Evolutionary conservation across 53 echinoderm and acorn worm genomes (phyloP).

Genomic region (Hippasteria phrygiana): DNA sequence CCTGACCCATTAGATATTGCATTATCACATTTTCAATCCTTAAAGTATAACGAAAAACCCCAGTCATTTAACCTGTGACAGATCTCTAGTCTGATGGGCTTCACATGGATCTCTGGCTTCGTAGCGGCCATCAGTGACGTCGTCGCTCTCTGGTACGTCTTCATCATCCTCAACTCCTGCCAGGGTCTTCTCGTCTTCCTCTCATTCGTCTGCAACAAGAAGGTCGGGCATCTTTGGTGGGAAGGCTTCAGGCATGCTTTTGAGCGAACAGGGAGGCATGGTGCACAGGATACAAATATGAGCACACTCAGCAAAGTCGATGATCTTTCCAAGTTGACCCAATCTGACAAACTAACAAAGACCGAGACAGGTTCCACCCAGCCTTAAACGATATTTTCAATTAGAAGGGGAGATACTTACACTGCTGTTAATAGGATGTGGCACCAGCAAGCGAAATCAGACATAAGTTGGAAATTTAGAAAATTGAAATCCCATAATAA

Average conservation of each 20-base stretch:
- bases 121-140: slow-evolving; percentile 69
- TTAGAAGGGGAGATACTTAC: no score
- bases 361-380: no score
- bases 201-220: slow-evolving; percentile 63
- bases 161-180: slow-evolving; percentile 82
- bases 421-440: no score
- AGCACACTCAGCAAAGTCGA: background rate
- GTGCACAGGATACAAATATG: background rate
- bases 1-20: no score
- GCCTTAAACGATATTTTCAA: no score
- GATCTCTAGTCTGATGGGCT: slow-evolving; percentile 72
- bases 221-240: slow-evolving; percentile 60
- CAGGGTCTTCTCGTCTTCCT: slow-evolving; percentile 77
- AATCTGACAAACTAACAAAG: no score
- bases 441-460: no score
- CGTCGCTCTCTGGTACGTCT: slow-evolving; percentile 71
- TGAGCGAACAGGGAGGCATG: background rate
- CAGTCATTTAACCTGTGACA: background rate
- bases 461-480: no score
- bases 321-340: no score
- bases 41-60: no score
- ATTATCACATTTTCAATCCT: no score
- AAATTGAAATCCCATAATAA: no score
- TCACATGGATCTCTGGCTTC: slow-evolving; percentile 78
- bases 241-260: background rate